These are phyloP conservation scores for Porites rus DNA, from an alignment of 92 coral and sea anemone genomes.

Conservation along the genomic window DNA sequence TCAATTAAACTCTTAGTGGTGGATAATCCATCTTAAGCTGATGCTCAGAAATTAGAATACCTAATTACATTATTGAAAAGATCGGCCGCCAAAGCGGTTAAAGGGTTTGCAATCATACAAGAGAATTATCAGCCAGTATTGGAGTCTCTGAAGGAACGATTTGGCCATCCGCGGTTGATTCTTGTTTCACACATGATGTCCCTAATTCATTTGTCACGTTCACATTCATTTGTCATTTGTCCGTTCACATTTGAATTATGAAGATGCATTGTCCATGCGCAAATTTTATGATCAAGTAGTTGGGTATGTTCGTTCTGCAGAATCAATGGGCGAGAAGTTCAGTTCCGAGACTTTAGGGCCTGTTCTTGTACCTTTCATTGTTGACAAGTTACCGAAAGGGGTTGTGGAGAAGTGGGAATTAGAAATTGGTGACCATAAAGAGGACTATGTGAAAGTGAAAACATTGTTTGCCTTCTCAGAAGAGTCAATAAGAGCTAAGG, in stretches of 20 bases:
- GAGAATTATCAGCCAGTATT: constrained; percentile 40
- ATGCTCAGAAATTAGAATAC: constrained; percentile 50
- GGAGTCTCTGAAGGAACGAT: constrained; percentile 35
- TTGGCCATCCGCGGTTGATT: constrained; percentile 51
- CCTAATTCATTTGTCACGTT: background rate
- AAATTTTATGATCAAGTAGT: constrained; percentile 42
- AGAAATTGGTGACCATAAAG: constrained; percentile 10
- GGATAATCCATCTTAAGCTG: constrained; percentile 38
- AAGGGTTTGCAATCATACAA: constrained; percentile 23
- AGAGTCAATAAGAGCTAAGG: background rate
- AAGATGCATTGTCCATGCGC: constrained; percentile 34
- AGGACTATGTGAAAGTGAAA: constrained; percentile 3
- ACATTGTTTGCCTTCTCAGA: constrained; percentile 1
- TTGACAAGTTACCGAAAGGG: constrained; percentile 24
- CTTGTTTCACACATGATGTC: constrained; percentile 44
- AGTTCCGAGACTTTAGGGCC: constrained; percentile 15
- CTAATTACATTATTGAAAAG: constrained; percentile 37
- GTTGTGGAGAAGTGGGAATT: constrained; percentile 29
- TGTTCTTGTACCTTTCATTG: constrained; percentile 27
- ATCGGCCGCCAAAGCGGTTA: constrained; percentile 40
- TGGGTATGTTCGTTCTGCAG: constrained; percentile 34
- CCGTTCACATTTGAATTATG: background rate
- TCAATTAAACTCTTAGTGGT: constrained; percentile 47
- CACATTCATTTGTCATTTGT: background rate
- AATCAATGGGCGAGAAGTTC: constrained; percentile 26